Conservation (phyloP, 2,888 invertebrate genomes). For the Drosophila parthenogenetica region DNA sequence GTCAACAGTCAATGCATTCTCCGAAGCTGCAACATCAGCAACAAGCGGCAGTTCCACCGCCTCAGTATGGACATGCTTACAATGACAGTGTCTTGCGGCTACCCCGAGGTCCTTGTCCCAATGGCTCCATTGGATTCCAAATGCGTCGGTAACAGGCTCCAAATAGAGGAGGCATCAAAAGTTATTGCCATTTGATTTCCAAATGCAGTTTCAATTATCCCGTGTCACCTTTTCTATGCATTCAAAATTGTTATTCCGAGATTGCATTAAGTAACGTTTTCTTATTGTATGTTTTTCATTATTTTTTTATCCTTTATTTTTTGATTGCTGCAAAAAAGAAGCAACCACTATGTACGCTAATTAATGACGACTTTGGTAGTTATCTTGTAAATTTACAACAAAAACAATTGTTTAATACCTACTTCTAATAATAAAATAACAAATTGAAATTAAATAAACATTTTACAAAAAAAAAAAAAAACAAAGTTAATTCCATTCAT, state of each 20-base stretch:
- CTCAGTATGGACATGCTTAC: constrained; percentile 59
- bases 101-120: constrained; percentile 93
- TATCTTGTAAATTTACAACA: constrained; percentile 72
- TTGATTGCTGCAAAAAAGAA: constrained; percentile 24
- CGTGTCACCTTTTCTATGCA: constrained; percentile 40
- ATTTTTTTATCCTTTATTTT: constrained; percentile 32
- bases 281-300: constrained; percentile 32
- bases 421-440: constrained; percentile 57
- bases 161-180: constrained; percentile 12
- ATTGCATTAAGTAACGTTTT: constrained; percentile 44
- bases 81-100: constrained; percentile 87
- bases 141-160: constrained; percentile 87
- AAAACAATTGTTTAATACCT: constrained; percentile 69
- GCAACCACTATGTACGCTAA: constrained; percentile 52
- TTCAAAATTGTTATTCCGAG: constrained; percentile 52
- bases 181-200: background rate
- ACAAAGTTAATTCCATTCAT: constrained; percentile 2
- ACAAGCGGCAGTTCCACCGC: constrained; percentile 44
- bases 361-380: constrained; percentile 72
- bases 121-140: constrained; percentile 90
- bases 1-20: constrained; percentile 72
- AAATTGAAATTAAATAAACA: constrained; percentile 49
- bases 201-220: constrained; percentile 28
- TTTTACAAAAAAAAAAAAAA: constrained; percentile 40
- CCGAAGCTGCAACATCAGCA: constrained; percentile 54